Base-by-base conservation (phyloP, 2,888 invertebrate species). In the Seira musarum region DNA sequence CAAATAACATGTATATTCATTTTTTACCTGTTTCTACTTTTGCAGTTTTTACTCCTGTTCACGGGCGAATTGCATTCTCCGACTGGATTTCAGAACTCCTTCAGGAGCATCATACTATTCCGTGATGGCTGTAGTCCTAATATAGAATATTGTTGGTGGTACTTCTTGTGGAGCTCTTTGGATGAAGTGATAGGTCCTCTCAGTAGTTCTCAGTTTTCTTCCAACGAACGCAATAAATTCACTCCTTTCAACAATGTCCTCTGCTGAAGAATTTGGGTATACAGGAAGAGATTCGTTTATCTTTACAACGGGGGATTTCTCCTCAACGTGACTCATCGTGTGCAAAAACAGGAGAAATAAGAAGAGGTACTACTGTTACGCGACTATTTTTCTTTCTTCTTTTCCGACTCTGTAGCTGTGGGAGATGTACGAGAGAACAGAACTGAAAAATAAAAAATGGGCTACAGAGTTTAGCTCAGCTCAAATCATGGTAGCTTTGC, bases 281-380 rank as follows among this genome's bases (percentile, higher is more conserved):
- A 22, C n/a, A 71, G 63, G 71, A 24, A 74, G 69, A 73, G 79
- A 79, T 49, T 73, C 35, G 60, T 79, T 79, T 64, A 73, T 69
- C 73, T 79, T 79, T 69, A 57, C 79, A 67, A 73, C 73, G 49
- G 73, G 73, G 71, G 68, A 79, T 71, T 79, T 79, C 63, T 79
- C 73, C 30, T 17, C 61, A 17, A 68, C 61, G 72, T 79, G 79
- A 79, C 68, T 79, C 79, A 79, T 79, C 22, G 66, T 78, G 61
- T 46, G 71, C 46, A 63, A 35, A 63, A 25, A 71, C 5, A 19
- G 53, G 25, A 22, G 1, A 21, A n/a, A 19, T 19, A 69, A 21
- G 30, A 69, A 60, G 21, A 60, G 17, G 3, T 30, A 30, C 30
- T 5, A 30, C 30, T 30, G 8, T 30, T 30, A 30, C 30, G 8